Base-by-base conservation (phyloP, 1,140 invertebrate genomes). In the Bilobella aurantiaca region DNA sequence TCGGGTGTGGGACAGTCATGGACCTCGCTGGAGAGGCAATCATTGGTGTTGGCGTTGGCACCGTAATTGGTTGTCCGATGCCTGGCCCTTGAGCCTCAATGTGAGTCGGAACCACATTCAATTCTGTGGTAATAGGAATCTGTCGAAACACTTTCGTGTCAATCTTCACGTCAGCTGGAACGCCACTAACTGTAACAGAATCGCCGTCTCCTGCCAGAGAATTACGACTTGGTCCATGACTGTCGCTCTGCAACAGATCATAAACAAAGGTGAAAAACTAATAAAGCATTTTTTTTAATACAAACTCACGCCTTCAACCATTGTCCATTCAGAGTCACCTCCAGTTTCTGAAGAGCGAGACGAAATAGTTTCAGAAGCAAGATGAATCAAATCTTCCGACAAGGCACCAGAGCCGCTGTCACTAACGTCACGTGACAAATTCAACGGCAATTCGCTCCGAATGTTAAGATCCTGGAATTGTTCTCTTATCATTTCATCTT, bases 281-380 rank as follows among this genome's bases (percentile, higher is more conserved):
- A 12, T 53, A 23, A 16, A 8, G 25, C 14, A 53, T 53, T 12
- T 16, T 53, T 5, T 53, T 57, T 42, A 62, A 63, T 25, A n/a
- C n/a, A n/a, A n/a, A n/a, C 58, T 66, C 14, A 65, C 62, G 12
- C 34, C 47, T 18, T 65, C 67, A 18, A 69, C 27, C 53, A 71
- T 56, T 21, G 69, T 71, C 69, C 69, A 71, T 27, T 63, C 69
- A 30, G 66, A 37, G 12, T 68, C 67, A n/a, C 59, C 64, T 27
- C 66, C 69, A 5, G 47, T 25, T 23, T 65, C 69, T 63, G 16
- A 30, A 60, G 3, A 42, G 27, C 28, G 34, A 21, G 25, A n/a
- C n/a, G n/a, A 49, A 5, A 16, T 5, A 25, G 53, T 2, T 28
- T 8, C 28, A 61, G 31, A 8, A n/a, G 37, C 25, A 28, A 23